These are phyloP conservation scores for Phrynosoma platyrhinos DNA, from an alignment of 2,113 vertebrate species.

Conservation along the genomic window DNA sequence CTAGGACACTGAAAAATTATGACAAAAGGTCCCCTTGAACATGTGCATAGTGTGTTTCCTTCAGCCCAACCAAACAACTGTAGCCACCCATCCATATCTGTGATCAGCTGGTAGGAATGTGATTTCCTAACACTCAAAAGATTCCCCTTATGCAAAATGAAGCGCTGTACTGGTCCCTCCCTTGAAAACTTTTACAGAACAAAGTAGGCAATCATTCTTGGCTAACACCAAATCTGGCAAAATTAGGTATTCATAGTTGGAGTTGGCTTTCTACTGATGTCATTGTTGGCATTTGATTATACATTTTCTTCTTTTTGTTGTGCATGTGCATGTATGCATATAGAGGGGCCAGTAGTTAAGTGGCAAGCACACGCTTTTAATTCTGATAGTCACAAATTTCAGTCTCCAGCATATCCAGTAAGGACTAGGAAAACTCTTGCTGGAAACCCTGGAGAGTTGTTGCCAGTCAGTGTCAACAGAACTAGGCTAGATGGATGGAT, in stretches of 20 bases:
- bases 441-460: no score
- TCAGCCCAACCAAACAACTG: background rate
- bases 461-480: no score
- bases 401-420: no score
- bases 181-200: conserved; percentile 1
- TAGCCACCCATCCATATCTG: background rate
- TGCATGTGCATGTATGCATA: background rate
- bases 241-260: background rate
- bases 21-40: background rate
- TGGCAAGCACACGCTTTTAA: no score
- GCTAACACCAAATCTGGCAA: background rate
- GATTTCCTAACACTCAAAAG: background rate
- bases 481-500: no score
- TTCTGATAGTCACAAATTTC: no score
- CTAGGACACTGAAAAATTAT: background rate
- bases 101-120: background rate
- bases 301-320: no score
- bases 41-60: background rate
- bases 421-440: no score
- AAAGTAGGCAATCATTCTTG: no score
- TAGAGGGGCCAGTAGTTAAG: no score
- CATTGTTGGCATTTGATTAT: no score
- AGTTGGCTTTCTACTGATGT: no score
- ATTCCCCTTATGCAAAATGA: background rate
- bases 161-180: background rate